These are phyloP conservation scores for Redunca redunca DNA, from an alignment of 2,113 vertebrate species.

Conservation along the genomic window DNA sequence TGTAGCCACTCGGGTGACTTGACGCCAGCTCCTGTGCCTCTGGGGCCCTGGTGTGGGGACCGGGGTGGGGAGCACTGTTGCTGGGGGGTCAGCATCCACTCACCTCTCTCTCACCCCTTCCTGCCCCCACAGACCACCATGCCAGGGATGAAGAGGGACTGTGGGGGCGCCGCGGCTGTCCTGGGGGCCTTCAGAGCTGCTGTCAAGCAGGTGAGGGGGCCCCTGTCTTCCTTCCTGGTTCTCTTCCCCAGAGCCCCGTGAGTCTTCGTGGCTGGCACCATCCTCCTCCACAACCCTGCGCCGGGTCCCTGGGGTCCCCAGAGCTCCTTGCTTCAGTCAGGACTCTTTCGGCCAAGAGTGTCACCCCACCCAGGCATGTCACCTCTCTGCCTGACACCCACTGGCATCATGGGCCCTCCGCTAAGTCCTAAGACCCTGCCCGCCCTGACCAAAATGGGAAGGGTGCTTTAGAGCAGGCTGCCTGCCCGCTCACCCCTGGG, in stretches of 20 bases:
- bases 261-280: not conserved
- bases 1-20: not conserved
- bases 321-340: not conserved
- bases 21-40: accelerated
- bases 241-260: not conserved
- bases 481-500: not conserved
- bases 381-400: not conserved
- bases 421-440: not conserved
- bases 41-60: not conserved
- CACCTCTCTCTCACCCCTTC: not conserved
- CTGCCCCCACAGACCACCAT: constrained; percentile 89
- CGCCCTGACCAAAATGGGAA: accelerated
- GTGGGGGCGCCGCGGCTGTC: constrained; percentile 95
- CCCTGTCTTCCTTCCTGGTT: accelerated
- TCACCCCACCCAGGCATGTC: not conserved
- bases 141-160: constrained; percentile 99
- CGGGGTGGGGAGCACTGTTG: not conserved
- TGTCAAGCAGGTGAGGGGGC: constrained; percentile 89
- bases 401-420: not conserved
- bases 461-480: too few species aligned
- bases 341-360: not conserved
- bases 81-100: not conserved
- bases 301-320: too few species aligned
- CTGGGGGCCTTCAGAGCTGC: constrained; percentile 95
- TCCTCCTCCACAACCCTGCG: accelerated